Evolutionary conservation across 2,797 vertebrate genomes (phyloP).

Genomic region (Phylloscopus collybita): DNA sequence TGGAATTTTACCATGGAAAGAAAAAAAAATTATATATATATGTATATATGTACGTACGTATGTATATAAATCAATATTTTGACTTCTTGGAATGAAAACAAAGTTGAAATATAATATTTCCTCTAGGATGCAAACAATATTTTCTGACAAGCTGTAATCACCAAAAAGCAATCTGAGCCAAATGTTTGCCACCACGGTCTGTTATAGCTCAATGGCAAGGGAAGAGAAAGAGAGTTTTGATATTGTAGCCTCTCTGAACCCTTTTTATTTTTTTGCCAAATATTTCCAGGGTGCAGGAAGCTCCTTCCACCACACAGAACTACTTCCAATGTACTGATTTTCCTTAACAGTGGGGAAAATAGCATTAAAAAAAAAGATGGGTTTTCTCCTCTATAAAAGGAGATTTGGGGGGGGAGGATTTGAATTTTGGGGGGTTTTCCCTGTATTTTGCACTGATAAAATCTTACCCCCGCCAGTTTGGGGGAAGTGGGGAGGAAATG

Average conservation of each 20-base stretch:
- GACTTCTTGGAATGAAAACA: conserved; percentile 31
- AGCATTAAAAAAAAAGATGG: fast-evolving
- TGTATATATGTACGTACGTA: background rate
- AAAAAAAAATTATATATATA: background rate
- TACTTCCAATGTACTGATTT: background rate
- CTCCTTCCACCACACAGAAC: background rate
- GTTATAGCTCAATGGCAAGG: background rate
- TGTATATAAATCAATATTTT: conserved; percentile 20
- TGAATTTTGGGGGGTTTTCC: background rate
- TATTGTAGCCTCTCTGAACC: background rate
- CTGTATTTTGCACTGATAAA: background rate
- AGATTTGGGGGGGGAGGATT: fast-evolving
- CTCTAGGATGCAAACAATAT: conserved; percentile 5
- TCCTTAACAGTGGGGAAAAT: fast-evolving
- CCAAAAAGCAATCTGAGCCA: conserved; percentile 1
- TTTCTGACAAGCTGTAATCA: conserved; percentile 43
- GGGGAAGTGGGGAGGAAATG: background rate
- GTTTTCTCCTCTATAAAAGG: background rate
- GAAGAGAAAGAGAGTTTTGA: background rate
- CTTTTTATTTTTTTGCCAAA: background rate
- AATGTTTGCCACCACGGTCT: background rate
- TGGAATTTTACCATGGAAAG: background rate
- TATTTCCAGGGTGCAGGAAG: background rate
- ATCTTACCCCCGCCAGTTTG: background rate
- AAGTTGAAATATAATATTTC: conserved; percentile 16